These are phyloP conservation scores for Chloroclystis v-ata DNA, from an alignment of 2,888 invertebrate genomes.

Conservation along the genomic window DNA sequence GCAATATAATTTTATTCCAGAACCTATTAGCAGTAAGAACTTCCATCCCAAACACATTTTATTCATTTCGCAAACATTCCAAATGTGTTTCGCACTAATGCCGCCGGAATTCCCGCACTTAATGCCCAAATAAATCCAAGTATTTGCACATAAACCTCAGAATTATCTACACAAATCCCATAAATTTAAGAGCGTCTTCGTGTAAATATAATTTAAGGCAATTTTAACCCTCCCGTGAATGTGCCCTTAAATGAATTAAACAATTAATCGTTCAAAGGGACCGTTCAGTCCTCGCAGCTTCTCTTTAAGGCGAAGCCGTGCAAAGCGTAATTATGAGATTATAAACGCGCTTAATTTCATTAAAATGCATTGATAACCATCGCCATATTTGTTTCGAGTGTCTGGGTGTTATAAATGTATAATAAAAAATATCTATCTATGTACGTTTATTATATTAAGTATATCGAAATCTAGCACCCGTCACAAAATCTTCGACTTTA, in stretches of 20 bases:
- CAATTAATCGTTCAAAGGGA: constrained; percentile 42
- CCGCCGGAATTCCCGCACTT: background rate
- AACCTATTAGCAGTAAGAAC: background rate
- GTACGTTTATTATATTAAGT: too few relatives aligned
- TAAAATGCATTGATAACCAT: too few relatives aligned
- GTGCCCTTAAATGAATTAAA: constrained; percentile 41
- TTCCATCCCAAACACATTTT: constrained; percentile 1
- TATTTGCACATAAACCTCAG: constrained; percentile 11
- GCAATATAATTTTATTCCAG: too few relatives aligned
- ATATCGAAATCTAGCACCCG: too few relatives aligned
- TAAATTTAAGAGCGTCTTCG: constrained; percentile 18
- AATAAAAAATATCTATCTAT: too few relatives aligned
- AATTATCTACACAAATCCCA: constrained; percentile 19
- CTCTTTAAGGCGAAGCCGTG: too few relatives aligned
- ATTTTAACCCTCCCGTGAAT: constrained; percentile 19
- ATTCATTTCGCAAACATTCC: background rate
- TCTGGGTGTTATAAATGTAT: too few relatives aligned
- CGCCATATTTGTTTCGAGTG: too few relatives aligned
- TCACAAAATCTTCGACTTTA: too few relatives aligned
- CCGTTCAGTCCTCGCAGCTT: constrained; percentile 32
- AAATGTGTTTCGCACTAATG: constrained; percentile 1
- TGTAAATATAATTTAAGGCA: constrained; percentile 21
- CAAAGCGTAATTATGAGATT: too few relatives aligned
- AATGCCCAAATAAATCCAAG: constrained; percentile 6
- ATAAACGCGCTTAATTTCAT: too few relatives aligned